A percentile compares a stretch with the other conserved stretches of the same genome.
phyloP scores from a whole-genome alignment of 2,113 vertebrate genomes.

The Hystrix brachyura region DNA sequence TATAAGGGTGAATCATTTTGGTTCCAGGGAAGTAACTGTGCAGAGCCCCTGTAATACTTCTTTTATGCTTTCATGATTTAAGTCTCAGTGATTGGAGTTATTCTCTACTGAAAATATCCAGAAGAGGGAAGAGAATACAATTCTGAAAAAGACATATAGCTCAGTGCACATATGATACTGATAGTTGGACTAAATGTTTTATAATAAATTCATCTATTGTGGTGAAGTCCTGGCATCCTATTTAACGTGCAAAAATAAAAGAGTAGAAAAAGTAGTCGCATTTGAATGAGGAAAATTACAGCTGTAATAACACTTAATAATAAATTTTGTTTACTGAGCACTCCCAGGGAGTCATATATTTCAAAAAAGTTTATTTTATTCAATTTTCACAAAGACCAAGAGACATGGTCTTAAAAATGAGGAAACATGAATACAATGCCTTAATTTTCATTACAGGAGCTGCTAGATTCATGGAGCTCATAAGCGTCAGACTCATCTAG shows the following conservation, averaged over 20 bases:
- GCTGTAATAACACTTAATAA: background rate
- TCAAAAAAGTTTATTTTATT: slow-evolving; percentile 19
- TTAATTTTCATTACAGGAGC: slow-evolving; percentile 23
- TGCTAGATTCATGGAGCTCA: background rate
- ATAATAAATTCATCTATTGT: background rate
- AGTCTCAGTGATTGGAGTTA: background rate
- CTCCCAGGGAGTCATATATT: background rate
- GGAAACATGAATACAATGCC: background rate
- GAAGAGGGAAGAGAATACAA: background rate
- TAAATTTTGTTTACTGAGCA: background rate
- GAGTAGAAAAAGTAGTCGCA: background rate
- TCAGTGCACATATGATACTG: background rate
- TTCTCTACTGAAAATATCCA: background rate
- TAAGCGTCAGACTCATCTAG: background rate
- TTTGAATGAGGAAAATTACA: background rate
- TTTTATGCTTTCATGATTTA: background rate
- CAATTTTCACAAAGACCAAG: background rate
- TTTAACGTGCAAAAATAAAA: slow-evolving; percentile 22
- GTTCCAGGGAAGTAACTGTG: background rate
- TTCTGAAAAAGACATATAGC: background rate
- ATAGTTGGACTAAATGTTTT: background rate
- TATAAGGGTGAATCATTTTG: background rate
- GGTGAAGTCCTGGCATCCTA: background rate
- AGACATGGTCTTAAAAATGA: background rate
- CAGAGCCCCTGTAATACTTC: background rate